Base-by-base conservation (phyloP, 2,797 vertebrate species). In the Argya squamiceps region DNA sequence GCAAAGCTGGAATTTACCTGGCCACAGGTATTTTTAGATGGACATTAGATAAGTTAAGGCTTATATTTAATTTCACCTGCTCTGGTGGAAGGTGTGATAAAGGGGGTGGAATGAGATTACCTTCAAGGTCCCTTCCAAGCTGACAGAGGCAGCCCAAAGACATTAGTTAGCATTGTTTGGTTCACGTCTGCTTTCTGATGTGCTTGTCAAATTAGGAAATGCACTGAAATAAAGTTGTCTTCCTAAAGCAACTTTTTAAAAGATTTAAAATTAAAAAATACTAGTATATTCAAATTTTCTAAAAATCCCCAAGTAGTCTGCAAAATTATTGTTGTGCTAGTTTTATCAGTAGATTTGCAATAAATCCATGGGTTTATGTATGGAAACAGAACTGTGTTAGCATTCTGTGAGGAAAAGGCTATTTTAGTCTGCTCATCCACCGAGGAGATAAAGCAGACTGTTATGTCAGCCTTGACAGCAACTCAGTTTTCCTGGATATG, bases 391-490 rank as follows among this genome's bases (percentile, higher is more conserved):
- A 59, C 79, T 59, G 37, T 78, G 68, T 78, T 89, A 92, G 55
- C 50, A 88, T 93, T 95, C 79, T 59, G 76, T 62, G 89, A 90
- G 76, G 84, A 89, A 93, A 88, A 88, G 69, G 59, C 69, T 92
- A 94, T 97, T 97, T 96, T 85, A 64, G 82, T 80, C 91, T 75
- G 82, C 49, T 95, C 76, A 59, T 81, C 73, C 69, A 55, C 65
- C 78, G 79, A 92, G 69, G 65, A 94, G 87, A 89, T 83, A 86
- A 94, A 92, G 21, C 89, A 94, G 84, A 63, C 84, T 94, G 69
- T 92, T 94, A 65, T 88, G 91, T 79, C 91, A 96, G 86, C 86
- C 76, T 88, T 85, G 84, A 91, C 87, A 94, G 87, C 69, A 81
- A 52, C 79, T 73, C 75, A 52, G 39, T 93, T 92, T 94, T 87